phyloP scores from a whole-genome alignment of 2,888 invertebrate genomes.

The Chironomus riparius region DNA sequence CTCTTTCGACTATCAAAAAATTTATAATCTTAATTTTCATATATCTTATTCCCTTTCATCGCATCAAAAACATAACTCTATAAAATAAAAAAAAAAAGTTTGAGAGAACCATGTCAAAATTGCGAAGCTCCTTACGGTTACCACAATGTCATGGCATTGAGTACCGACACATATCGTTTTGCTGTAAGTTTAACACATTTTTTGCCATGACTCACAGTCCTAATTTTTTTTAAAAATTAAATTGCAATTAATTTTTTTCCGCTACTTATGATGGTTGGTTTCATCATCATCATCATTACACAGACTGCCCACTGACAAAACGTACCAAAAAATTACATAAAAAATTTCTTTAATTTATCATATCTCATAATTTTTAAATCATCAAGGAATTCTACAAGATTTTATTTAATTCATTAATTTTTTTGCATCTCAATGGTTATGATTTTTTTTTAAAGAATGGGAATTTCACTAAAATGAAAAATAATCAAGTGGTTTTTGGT shows the following conservation, averaged over 20 bases:
- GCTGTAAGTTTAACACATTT: conserved; percentile 59
- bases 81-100: conserved; percentile 41
- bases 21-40: background rate
- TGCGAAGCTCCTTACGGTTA: conserved; percentile 96
- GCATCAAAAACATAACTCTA: background rate
- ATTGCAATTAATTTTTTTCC: background rate
- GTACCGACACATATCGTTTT: conserved; percentile 72
- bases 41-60: background rate
- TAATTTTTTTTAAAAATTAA: background rate
- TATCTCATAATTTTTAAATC: background rate
- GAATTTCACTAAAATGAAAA: too few relatives aligned
- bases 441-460: too few relatives aligned
- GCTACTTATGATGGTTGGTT: background rate
- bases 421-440: too few relatives aligned
- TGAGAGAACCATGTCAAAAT: conserved; percentile 59
- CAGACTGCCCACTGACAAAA: background rate
- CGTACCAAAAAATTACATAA: background rate
- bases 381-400: background rate
- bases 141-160: conserved; percentile 86
- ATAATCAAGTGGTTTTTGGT: too few relatives aligned
- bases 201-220: background rate
- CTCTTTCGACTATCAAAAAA: background rate
- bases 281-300: background rate
- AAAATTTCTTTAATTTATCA: too few relatives aligned
- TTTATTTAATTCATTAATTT: background rate